Evolutionary conservation across 2,797 vertebrate species (phyloP).

Genomic region (Brotogeris chrysoptera): DNA sequence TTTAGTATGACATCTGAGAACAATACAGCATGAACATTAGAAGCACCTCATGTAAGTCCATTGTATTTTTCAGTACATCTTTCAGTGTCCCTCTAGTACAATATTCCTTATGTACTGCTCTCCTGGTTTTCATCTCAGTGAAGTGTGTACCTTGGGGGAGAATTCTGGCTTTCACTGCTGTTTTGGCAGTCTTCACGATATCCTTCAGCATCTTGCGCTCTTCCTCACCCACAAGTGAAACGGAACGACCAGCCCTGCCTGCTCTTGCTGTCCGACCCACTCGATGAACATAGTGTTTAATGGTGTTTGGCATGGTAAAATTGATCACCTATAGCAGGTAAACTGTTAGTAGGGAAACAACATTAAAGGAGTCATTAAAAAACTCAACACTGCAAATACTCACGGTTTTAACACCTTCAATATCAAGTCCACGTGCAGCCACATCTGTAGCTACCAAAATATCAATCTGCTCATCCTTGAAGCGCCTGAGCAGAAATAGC

Average conservation of each 20-base stretch:
- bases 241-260: slow-evolving; percentile 88
- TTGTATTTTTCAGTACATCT: not conserved
- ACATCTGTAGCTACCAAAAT: slow-evolving; percentile 96
- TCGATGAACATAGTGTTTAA: slow-evolving; percentile 94
- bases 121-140: not conserved
- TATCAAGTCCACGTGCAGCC: slow-evolving; percentile 94
- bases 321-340: slow-evolving; percentile 88
- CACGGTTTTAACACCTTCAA: slow-evolving; percentile 96
- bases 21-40: not conserved
- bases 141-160: slow-evolving; percentile 85
- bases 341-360: not conserved
- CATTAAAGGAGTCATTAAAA: not conserved
- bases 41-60: not conserved
- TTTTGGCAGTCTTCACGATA: slow-evolving; percentile 89
- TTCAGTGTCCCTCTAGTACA: not conserved
- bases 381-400: slow-evolving; percentile 19
- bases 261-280: slow-evolving; percentile 94
- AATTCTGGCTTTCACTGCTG: slow-evolving; percentile 89
- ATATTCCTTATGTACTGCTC: not conserved
- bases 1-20: slow-evolving; percentile 90
- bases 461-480: slow-evolving; percentile 98
- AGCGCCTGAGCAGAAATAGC: slow-evolving; percentile 79
- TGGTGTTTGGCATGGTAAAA: slow-evolving; percentile 96
- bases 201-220: slow-evolving; percentile 95
- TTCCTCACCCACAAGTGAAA: slow-evolving; percentile 93